Evolutionary conservation across 2,888 invertebrate genomes (phyloP).

Genomic region (Nomada lathburiana): DNA sequence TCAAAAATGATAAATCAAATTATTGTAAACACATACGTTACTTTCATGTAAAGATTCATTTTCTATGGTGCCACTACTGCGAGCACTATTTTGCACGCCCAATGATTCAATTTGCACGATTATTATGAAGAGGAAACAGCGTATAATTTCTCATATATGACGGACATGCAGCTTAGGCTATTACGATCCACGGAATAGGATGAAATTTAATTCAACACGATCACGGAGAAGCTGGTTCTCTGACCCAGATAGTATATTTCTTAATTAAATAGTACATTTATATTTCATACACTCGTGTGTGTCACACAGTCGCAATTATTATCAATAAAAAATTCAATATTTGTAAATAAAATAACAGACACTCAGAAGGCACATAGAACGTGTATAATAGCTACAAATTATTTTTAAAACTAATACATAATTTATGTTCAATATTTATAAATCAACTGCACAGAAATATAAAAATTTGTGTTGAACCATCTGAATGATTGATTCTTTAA

Average conservation of each 20-base stretch:
- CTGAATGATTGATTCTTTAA: too few relatives aligned
- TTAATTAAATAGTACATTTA: slow-evolving; percentile 43
- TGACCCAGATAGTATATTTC: slow-evolving; percentile 55
- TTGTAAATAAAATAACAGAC: too few relatives aligned
- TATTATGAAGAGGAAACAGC: background rate
- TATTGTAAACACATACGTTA: too few relatives aligned
- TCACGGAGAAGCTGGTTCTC: slow-evolving; percentile 54
- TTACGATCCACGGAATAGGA: slow-evolving; percentile 39
- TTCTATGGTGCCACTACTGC: background rate
- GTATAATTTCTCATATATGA: background rate
- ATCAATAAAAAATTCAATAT: too few relatives aligned
- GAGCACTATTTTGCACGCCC: background rate
- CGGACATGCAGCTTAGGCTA: slow-evolving; percentile 27
- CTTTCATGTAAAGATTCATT: background rate
- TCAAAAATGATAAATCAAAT: too few relatives aligned
- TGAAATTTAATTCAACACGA: slow-evolving; percentile 54
- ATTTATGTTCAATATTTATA: too few relatives aligned
- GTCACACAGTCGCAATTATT: too few relatives aligned
- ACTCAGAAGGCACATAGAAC: too few relatives aligned
- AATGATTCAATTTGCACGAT: background rate
- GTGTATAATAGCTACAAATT: too few relatives aligned
- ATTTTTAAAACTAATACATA: background rate
- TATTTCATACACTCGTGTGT: too few relatives aligned
- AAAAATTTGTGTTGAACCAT: too few relatives aligned
- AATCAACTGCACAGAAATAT: too few relatives aligned